Percentiles rank a stretch among this genome's conserved stretches.
Conservation (phyloP, 2,797 vertebrate species). For the Lepus oiostolus region DNA sequence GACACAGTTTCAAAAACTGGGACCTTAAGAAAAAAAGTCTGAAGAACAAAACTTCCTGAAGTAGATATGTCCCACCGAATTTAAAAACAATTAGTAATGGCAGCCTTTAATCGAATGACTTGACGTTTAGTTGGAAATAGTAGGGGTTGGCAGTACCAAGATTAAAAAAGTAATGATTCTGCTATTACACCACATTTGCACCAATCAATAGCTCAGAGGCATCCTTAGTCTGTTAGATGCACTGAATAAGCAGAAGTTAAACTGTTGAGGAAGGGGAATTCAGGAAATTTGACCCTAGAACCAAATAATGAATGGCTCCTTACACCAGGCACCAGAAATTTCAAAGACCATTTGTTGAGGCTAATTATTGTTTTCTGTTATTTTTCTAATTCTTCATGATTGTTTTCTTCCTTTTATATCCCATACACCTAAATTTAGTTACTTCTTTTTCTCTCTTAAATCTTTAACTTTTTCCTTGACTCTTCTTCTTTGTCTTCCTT, state of each 20-base stretch:
- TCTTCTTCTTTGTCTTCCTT: not conserved
- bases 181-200: constrained; percentile 86
- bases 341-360: not conserved
- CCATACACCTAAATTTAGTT: not conserved
- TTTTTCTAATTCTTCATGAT: not conserved
- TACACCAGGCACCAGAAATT: not conserved
- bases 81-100: constrained; percentile 89
- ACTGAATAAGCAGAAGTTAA: constrained; percentile 78
- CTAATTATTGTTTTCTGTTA: not conserved
- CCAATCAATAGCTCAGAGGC: constrained; percentile 86
- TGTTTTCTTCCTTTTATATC: not conserved
- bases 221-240: constrained; percentile 85
- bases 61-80: constrained; percentile 81
- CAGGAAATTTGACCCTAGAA: constrained; percentile 51
- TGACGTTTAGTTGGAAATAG: constrained; percentile 85
- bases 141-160: constrained; percentile 84
- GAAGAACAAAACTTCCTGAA: constrained; percentile 83
- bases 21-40: not conserved
- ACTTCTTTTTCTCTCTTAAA: not conserved
- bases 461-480: not conserved
- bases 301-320: not conserved
- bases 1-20: constrained; percentile 65
- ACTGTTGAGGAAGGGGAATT: constrained; percentile 13
- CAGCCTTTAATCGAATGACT: constrained; percentile 85
- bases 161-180: constrained; percentile 90